Evolutionary conservation across 2,797 vertebrate species (phyloP).

Genomic region (Myotis pilosus): DNA sequence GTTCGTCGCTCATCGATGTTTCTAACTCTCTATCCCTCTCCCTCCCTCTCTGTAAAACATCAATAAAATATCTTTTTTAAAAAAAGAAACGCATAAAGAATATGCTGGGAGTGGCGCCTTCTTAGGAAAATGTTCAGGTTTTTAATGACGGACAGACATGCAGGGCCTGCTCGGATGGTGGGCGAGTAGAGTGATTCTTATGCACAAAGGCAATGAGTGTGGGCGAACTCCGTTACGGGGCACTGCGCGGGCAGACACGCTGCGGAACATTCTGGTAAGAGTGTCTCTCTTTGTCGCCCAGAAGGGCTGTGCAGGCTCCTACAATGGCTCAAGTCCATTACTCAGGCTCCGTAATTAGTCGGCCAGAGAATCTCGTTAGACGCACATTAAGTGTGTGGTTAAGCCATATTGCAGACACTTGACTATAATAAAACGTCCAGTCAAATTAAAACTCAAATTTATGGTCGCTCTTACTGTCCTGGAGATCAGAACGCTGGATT

Average conservation of each 20-base stretch:
- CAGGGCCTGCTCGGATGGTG: neutral
- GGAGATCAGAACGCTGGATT: neutral
- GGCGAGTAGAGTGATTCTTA: neutral
- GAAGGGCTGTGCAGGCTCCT: neutral
- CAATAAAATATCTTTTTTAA: too few species aligned
- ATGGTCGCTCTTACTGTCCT: neutral
- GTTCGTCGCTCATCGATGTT: too few species aligned
- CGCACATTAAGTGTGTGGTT: slow-evolving; percentile 56
- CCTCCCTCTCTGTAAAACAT: neutral
- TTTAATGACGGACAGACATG: slow-evolving; percentile 49
- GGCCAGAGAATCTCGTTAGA: slow-evolving; percentile 57
- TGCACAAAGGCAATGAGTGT: neutral
- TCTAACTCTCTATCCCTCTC: too few species aligned
- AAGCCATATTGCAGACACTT: slow-evolving; percentile 49
- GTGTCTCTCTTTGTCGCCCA: slow-evolving; percentile 3
- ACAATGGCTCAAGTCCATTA: slow-evolving; percentile 54
- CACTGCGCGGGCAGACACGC: too few species aligned
- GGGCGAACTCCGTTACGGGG: neutral
- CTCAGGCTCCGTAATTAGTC: slow-evolving; percentile 58
- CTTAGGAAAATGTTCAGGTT: slow-evolving; percentile 31
- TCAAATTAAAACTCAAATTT: slow-evolving; percentile 31
- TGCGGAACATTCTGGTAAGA: slow-evolving; percentile 46
- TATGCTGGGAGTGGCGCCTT: neutral
- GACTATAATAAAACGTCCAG: slow-evolving; percentile 34
- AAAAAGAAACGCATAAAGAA: neutral